Base-by-base conservation (phyloP, 2,888 invertebrate genomes). In the Stramonita haemastoma region DNA sequence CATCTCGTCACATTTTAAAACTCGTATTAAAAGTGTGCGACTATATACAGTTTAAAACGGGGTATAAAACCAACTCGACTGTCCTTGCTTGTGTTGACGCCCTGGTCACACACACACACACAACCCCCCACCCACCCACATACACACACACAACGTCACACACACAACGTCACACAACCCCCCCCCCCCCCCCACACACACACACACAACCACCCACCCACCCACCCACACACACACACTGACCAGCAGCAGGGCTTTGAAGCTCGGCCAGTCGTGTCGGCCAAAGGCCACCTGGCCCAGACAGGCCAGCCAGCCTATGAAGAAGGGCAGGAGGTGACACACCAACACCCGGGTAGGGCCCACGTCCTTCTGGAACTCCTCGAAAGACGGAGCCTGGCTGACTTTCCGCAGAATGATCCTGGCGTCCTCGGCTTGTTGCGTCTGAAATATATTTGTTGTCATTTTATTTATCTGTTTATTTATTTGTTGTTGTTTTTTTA, bases 261-360 rank as follows among this genome's bases (percentile, higher is more conserved):
- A 91, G 11, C 93, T 92, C 6, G 95, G 95, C 94, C 95, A 95
- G 15, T 93, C 92, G 83, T 92, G 92, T 81, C 93, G 94, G 77
- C 95, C 94, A 90, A 95, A 95, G 88, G 94, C n/a, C 11, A 94
- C 87, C 89, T 92, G 92, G 87, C 92, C 89, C 66, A 92, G 36
- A 87, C 91, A 90, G 81, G 91, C 87, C 94, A 99, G 97, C 89
- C 91, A 91, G 36, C n/a, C 86, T 19, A 91, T 6, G 11, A 88
- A 4, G 13, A 91, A n/a, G 22, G 91, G 91, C 19, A 88, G 0
- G 22, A 86, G 26, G 60, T 89, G 90, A 34, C 89, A 89, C 84
- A 89, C 17, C 66, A 90, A 56, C 36, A 89, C 34, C 66, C 87
- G 56, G 34, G 88, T 73, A 22, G 87, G 85, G 0, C 34, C 85